A percentile compares a stretch with the other conserved stretches of the same genome.
phyloP scores from a whole-genome alignment of 2,113 vertebrate genomes.

The Charadrius vociferus region DNA sequence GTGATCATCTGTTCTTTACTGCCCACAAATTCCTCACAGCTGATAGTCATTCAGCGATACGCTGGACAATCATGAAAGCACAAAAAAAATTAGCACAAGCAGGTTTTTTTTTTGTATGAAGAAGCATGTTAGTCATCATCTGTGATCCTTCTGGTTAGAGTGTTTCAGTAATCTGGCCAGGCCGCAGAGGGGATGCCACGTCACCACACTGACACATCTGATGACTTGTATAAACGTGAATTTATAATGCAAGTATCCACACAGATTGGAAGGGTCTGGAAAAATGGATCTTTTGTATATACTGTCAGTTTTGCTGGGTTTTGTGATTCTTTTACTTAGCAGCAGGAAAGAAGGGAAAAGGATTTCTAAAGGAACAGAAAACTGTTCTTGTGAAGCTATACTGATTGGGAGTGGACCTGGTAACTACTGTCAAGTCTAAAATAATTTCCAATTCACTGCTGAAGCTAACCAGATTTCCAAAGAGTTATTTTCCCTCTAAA shows the following conservation, averaged over 20 bases:
- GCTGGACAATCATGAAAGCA: constrained; percentile 37
- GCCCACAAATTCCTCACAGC: constrained; percentile 34
- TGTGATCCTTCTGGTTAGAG: background rate
- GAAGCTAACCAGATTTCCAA: background rate
- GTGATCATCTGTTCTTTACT: background rate
- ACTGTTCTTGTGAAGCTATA: background rate
- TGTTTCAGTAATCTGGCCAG: background rate
- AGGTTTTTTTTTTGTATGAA: background rate
- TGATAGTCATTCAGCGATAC: background rate
- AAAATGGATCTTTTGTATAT: background rate
- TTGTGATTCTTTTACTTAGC: background rate
- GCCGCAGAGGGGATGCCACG: background rate
- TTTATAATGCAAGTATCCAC: background rate
- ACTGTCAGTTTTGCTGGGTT: background rate
- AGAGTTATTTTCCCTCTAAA: background rate
- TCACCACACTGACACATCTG: background rate
- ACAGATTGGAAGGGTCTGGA: background rate
- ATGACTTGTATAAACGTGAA: background rate
- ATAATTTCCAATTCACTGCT: background rate
- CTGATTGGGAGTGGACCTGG: background rate
- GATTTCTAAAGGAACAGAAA: background rate
- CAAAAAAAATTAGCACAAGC: background rate
- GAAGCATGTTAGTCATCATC: constrained; percentile 41
- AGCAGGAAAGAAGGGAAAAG: background rate
- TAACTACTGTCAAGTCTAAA: background rate